Conservation (phyloP, 2,888 invertebrate genomes). For the Pasiphila rectangulata region DNA sequence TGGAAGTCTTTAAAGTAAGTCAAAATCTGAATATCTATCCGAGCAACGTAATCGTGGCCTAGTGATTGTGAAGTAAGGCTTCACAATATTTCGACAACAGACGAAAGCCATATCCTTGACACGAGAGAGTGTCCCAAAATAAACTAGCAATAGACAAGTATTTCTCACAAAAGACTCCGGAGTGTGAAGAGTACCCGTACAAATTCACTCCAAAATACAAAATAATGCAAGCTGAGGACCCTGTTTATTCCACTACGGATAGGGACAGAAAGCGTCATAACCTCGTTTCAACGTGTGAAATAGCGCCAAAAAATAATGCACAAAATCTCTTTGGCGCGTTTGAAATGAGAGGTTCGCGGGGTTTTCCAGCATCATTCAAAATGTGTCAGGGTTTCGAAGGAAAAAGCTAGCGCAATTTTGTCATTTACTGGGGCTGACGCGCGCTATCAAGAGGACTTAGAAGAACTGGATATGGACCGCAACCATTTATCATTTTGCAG, state of each 20-base stretch:
- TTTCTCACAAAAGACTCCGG: background rate
- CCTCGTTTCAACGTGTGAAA: conserved; percentile 18
- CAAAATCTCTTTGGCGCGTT: conserved; percentile 18
- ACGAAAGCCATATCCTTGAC: background rate
- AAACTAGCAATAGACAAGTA: background rate
- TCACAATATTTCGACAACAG: background rate
- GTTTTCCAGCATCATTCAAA: conserved; percentile 15
- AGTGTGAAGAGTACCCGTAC: background rate
- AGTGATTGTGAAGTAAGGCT: background rate
- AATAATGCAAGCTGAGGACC: conserved; percentile 6
- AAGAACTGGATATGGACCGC: too few species aligned
- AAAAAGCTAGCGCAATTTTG: background rate
- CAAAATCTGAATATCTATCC: too few species aligned
- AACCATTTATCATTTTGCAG: too few species aligned
- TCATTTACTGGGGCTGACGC: background rate
- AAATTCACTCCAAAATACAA: background rate
- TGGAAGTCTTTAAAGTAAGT: too few species aligned
- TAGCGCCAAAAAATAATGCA: conserved; percentile 19
- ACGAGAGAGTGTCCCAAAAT: background rate
- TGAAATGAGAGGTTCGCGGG: conserved; percentile 12
- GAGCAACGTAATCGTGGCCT: background rate
- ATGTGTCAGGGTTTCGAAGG: conserved; percentile 13
- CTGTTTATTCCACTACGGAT: conserved; percentile 10
- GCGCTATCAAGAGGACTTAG: too few species aligned
- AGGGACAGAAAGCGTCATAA: conserved; percentile 17